Evolutionary conservation across 2,888 invertebrate species (phyloP).

Genomic region (Pseudococcus jackbeardsleyi): DNA sequence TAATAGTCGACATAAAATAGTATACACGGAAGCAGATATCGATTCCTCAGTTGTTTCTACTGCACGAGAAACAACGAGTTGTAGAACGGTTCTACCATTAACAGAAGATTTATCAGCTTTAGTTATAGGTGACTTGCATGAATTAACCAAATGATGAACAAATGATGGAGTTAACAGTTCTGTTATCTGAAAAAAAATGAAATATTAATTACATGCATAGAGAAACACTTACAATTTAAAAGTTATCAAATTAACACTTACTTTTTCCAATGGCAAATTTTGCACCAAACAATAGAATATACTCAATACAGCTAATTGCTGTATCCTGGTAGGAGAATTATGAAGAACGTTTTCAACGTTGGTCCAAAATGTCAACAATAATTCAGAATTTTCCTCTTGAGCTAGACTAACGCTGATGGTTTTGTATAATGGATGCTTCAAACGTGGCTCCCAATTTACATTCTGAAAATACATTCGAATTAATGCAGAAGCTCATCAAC

Average conservation of each 20-base stretch:
- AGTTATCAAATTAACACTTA: not conserved
- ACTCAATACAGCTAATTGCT: slow-evolving; percentile 69
- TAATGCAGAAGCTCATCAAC: not conserved
- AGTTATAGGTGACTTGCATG: not conserved
- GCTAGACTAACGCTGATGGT: slow-evolving; percentile 51
- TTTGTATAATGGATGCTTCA: slow-evolving; percentile 66
- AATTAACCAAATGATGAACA: slow-evolving; percentile 23
- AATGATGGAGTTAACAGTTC: slow-evolving; percentile 23
- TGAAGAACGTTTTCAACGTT: slow-evolving; percentile 15
- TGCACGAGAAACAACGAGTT: slow-evolving; percentile 20
- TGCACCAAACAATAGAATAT: slow-evolving; percentile 56
- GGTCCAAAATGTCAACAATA: slow-evolving; percentile 46
- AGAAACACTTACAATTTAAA: not conserved
- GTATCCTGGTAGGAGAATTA: slow-evolving; percentile 37
- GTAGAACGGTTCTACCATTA: slow-evolving; percentile 14
- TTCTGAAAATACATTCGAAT: slow-evolving; percentile 33
- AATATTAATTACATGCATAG: not conserved
- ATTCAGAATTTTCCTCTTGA: slow-evolving; percentile 15
- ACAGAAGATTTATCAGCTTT: slow-evolving; percentile 39
- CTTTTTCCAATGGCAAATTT: slow-evolving; percentile 48
- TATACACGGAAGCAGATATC: slow-evolving; percentile 59
- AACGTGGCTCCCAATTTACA: slow-evolving; percentile 44
- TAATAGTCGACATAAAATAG: slow-evolving; percentile 75
- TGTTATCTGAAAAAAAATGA: slow-evolving; percentile 30
- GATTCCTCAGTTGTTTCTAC: slow-evolving; percentile 12